A percentile compares a stretch with the other conserved stretches of the same genome.
phyloP scores from a whole-genome alignment of 2,113 vertebrate species.

The Oncorhynchus gorbuscha region DNA sequence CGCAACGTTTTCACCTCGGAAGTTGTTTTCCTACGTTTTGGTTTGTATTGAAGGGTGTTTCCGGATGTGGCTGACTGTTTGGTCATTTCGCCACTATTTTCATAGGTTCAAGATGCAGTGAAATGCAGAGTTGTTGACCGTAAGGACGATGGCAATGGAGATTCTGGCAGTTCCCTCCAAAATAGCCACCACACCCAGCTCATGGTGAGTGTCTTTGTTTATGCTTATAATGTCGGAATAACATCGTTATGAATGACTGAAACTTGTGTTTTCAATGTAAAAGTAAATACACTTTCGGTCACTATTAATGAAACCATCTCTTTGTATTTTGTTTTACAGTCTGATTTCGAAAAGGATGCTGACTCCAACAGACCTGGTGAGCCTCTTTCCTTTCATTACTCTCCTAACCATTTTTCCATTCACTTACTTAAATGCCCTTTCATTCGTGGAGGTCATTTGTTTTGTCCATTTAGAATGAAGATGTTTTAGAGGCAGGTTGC shows the following conservation, averaged over 20 bases:
- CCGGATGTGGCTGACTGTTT: constrained; percentile 4
- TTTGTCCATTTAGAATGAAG: constrained; percentile 38
- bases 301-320: constrained; percentile 45
- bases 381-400: constrained; percentile 33
- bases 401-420: constrained; percentile 42
- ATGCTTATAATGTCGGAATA: constrained; percentile 65
- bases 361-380: constrained; percentile 97
- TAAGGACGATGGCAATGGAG: constrained; percentile 94
- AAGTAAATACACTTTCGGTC: constrained; percentile 57
- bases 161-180: constrained; percentile 94
- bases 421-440: too few species aligned
- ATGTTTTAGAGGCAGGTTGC: constrained; percentile 13
- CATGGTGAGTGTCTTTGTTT: constrained; percentile 79
- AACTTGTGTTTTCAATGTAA: constrained; percentile 33
- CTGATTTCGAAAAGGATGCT: constrained; percentile 96
- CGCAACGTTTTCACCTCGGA: background rate
- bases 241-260: constrained; percentile 1
- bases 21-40: background rate
- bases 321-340: constrained; percentile 67
- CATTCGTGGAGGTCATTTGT: too few species aligned
- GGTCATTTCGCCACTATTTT: constrained; percentile 6
- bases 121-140: constrained; percentile 96
- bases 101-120: constrained; percentile 95
- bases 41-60: background rate
- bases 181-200: constrained; percentile 94